Base-by-base conservation (phyloP, 2,888 invertebrate species). In the Sphaerophoria taeniata region DNA sequence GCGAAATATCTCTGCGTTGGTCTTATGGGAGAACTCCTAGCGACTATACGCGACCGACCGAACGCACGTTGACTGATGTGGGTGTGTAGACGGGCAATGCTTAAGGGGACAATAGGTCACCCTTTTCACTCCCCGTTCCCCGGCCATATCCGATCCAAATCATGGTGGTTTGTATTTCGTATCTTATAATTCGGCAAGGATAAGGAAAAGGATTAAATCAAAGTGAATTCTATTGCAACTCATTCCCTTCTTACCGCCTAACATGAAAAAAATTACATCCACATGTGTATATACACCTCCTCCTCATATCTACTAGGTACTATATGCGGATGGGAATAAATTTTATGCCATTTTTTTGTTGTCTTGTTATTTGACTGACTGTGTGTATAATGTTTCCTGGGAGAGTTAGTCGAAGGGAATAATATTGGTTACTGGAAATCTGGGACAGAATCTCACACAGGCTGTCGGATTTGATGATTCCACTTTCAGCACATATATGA, bases 141-240 rank as follows among this genome's bases (percentile, higher is more conserved):
- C 56, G 14, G 58, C 36, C 45, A 58, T 24, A 61, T 14, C 45
- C 24, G n/a, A n/a, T n/a, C n/a, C n/a, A n/a, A n/a, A n/a, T n/a
- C n/a, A 39, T 12, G 12, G 7, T 34, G 49, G 31, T 7, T 9
- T 1, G 4, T 45, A 43, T 55, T 53, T 34, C 33, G 24, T 70
- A 55, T 75, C 65, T 84, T 65, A 67, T 75, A 84, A 77, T 79
- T 74, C 39, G 74, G 56, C 73, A 79, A 71, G 79, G 79, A 84
- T 79, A 84, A 85, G 63, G 79, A 51, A 81, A 85, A 77, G 85
- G 85, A 85, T 85, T 85, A 85, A 85, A 85, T 85, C 85, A 81
- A 81, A 85, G 81, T 76, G 76, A 81, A 85, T 53, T 81, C 77
- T 73, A 77, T 81, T 81, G 60, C 84, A 69, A 63, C 72, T 80